Conservation (phyloP, 2,113 vertebrate genomes). For the Loxodonta africana region DNA sequence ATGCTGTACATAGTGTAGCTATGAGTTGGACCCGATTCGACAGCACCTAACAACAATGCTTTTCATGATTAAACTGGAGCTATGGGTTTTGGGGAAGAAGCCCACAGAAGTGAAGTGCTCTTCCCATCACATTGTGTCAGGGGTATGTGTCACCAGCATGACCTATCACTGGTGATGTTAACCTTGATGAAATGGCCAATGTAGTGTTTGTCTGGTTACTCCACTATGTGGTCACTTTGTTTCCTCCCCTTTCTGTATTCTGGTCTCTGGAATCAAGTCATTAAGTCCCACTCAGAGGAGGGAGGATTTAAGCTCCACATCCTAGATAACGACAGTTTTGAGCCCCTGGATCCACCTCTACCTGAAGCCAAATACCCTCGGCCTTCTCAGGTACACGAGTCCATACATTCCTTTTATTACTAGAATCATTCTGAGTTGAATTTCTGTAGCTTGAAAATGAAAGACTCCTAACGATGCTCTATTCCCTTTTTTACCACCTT, state of each 20-base stretch:
- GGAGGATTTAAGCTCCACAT: background rate
- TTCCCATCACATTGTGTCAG: background rate
- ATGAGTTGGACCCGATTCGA: too few species aligned
- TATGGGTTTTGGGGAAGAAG: background rate
- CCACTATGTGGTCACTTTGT: background rate
- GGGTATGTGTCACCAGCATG: background rate
- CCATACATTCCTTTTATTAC: background rate
- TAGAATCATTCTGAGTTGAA: background rate
- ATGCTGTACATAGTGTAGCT: too few species aligned
- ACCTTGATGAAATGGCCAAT: background rate
- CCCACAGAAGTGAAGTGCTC: background rate
- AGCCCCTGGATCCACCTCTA: background rate
- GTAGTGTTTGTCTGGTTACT: background rate
- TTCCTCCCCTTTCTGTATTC: background rate
- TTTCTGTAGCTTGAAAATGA: conserved; percentile 22
- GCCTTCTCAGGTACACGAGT: background rate
- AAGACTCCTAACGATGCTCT: background rate
- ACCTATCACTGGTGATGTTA: background rate
- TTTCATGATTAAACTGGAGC: background rate
- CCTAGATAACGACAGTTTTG: background rate
- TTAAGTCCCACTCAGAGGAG: background rate
- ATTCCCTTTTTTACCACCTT: background rate
- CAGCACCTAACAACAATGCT: too few species aligned
- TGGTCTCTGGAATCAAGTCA: too few species aligned
- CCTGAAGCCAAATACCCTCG: background rate